These are phyloP conservation scores for Colaptes auratus DNA, from an alignment of 2,113 vertebrate species.

Conservation along the genomic window DNA sequence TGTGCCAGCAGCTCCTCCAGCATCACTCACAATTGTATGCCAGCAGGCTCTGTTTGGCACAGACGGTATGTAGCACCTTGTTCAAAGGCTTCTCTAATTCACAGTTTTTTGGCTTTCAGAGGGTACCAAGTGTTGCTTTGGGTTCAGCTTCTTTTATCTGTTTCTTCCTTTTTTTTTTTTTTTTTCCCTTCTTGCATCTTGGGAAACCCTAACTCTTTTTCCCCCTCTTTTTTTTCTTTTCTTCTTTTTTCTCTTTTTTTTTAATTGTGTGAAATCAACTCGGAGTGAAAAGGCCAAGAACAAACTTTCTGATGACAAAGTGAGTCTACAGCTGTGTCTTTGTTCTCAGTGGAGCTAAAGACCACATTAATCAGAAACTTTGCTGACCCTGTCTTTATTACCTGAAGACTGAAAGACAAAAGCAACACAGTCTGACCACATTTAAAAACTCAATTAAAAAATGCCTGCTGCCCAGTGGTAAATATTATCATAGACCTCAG, in stretches of 20 bases:
- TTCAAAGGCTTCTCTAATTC: conserved; percentile 58
- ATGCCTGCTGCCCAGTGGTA: conserved; percentile 62
- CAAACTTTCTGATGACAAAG: conserved; percentile 46
- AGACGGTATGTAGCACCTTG: conserved; percentile 19
- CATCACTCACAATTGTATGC: neutral
- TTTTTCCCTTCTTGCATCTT: neutral
- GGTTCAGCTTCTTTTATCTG: conserved; percentile 43
- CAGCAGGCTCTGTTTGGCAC: neutral
- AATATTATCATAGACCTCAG: conserved; percentile 44
- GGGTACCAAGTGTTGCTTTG: neutral
- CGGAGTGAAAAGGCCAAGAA: conserved; percentile 59
- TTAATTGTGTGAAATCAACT: conserved; percentile 64
- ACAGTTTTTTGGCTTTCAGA: conserved; percentile 53
- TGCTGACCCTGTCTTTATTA: conserved; percentile 66
- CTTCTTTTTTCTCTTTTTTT: neutral
- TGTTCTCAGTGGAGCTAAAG: conserved; percentile 38
- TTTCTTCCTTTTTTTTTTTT: neutral
- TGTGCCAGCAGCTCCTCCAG: neutral
- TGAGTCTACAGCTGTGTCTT: conserved; percentile 38
- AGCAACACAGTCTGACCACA: conserved; percentile 29
- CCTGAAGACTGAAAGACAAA: conserved; percentile 60
- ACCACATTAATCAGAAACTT: conserved; percentile 65
- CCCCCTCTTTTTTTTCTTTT: neutral
- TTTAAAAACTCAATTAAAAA: conserved; percentile 72
- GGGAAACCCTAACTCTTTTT: conserved; percentile 25